Conservation (phyloP, 2,797 vertebrate genomes). For the Phrynocephalus guinanensis region DNA sequence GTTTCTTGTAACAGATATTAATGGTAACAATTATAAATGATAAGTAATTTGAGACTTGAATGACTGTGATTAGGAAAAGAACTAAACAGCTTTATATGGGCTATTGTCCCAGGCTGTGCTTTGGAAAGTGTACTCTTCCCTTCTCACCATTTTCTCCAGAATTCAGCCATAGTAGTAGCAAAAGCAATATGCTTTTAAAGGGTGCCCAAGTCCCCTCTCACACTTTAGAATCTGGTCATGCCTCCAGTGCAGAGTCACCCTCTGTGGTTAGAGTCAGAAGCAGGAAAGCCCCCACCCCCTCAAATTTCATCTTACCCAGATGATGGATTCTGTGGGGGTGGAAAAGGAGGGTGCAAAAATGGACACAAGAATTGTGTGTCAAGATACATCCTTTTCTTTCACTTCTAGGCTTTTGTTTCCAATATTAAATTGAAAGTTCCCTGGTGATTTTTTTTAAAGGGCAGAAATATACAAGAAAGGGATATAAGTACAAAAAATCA, state of each 20-base stretch:
- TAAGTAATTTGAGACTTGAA: slow-evolving; percentile 34
- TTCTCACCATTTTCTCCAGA: neutral
- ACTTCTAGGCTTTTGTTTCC: neutral
- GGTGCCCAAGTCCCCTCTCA: too few relatives aligned
- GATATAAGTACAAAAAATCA: neutral
- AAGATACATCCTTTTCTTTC: too few relatives aligned
- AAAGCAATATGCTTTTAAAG: too few relatives aligned
- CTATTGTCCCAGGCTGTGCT: neutral
- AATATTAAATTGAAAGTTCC: slow-evolving; percentile 5
- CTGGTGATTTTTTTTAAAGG: neutral
- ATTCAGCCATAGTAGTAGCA: neutral
- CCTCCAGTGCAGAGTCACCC: too few relatives aligned
- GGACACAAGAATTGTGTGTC: too few relatives aligned
- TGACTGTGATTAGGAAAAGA: neutral
- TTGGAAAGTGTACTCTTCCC: neutral
- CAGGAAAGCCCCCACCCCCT: too few relatives aligned
- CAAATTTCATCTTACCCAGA: too few relatives aligned
- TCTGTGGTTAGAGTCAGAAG: too few relatives aligned
- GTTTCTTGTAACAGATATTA: neutral
- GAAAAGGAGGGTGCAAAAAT: neutral
- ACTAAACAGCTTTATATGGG: neutral
- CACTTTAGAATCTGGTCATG: too few relatives aligned
- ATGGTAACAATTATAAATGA: neutral
- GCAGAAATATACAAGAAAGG: neutral
- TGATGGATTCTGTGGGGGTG: neutral